These are phyloP conservation scores for Amphibalanus amphitrite DNA, from an alignment of 1,140 invertebrate genomes.

Conservation along the genomic window DNA sequence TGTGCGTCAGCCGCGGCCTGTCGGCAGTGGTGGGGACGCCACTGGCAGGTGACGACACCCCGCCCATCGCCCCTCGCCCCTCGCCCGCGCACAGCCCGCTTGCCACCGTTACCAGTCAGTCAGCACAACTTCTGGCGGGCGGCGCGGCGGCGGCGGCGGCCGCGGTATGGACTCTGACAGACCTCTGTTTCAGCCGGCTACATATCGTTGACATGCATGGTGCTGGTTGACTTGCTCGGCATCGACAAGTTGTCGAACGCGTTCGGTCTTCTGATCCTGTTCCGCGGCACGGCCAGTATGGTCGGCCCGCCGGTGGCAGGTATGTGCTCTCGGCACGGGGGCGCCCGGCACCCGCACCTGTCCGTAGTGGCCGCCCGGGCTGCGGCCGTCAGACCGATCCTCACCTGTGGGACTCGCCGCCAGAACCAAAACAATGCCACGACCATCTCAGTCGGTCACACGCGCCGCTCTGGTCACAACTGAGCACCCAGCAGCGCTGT, in stretches of 20 bases:
- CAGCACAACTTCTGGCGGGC: no score
- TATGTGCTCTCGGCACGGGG: constrained; percentile 20
- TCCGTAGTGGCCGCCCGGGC: not conserved
- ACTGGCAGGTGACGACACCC: constrained; percentile 31
- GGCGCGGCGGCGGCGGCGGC: no score
- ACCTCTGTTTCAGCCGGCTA: constrained; percentile 50
- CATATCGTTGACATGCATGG: constrained; percentile 93
- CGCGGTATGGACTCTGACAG: not conserved
- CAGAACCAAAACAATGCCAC: no score
- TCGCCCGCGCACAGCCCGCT: no score
- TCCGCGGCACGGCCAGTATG: constrained; percentile 79
- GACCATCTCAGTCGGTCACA: no score
- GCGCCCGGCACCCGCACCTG: no score
- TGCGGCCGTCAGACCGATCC: no score
- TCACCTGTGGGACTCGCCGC: no score
- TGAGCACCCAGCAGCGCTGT: no score
- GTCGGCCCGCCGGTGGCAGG: constrained; percentile 46
- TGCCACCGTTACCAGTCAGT: no score
- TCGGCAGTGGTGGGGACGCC: constrained; percentile 36
- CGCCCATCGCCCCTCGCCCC: not conserved
- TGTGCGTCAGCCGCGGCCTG: constrained; percentile 35
- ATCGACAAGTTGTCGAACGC: constrained; percentile 90
- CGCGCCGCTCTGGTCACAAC: no score
- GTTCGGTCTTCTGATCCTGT: constrained; percentile 85
- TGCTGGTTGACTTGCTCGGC: constrained; percentile 86